Percentiles rank a stretch among this genome's conserved stretches.
Conservation (phyloP, 2,797 vertebrate genomes). For the Alauda arvensis region DNA sequence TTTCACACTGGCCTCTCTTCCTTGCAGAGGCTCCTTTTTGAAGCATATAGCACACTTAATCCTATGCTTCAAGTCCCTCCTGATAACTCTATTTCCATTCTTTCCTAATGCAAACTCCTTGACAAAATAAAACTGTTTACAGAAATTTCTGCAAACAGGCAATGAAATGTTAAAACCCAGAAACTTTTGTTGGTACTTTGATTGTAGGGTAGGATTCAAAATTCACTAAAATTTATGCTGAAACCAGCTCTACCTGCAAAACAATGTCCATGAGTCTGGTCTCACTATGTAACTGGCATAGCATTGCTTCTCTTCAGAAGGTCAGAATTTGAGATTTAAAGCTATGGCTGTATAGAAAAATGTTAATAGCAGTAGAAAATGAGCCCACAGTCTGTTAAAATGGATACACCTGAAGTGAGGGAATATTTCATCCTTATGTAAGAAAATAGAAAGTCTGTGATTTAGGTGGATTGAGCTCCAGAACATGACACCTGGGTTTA, state of each 20-base stretch:
- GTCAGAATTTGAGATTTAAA: background rate
- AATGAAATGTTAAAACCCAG: background rate
- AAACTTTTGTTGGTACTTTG: background rate
- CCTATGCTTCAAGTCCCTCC: background rate
- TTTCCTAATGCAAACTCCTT: background rate
- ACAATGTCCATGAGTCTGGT: background rate
- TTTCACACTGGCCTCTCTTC: slow-evolving; percentile 19
- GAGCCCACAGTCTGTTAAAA: background rate
- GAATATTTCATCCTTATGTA: background rate
- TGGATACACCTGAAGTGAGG: background rate
- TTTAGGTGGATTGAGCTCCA: background rate
- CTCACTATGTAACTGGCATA: background rate
- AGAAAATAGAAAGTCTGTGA: background rate
- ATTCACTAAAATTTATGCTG: background rate
- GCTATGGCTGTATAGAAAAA: background rate
- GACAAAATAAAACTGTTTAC: background rate
- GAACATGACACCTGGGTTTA: background rate
- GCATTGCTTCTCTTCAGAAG: background rate
- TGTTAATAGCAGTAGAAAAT: background rate
- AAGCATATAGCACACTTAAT: background rate
- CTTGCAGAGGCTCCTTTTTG: background rate
- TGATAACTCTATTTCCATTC: background rate
- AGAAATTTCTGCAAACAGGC: background rate
- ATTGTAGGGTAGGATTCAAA: background rate
- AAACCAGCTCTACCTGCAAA: background rate